A percentile compares a stretch with the other conserved stretches of the same genome.
Conservation (phyloP, 1,140 invertebrate genomes). For the Lordiphosa collinella region DNA sequence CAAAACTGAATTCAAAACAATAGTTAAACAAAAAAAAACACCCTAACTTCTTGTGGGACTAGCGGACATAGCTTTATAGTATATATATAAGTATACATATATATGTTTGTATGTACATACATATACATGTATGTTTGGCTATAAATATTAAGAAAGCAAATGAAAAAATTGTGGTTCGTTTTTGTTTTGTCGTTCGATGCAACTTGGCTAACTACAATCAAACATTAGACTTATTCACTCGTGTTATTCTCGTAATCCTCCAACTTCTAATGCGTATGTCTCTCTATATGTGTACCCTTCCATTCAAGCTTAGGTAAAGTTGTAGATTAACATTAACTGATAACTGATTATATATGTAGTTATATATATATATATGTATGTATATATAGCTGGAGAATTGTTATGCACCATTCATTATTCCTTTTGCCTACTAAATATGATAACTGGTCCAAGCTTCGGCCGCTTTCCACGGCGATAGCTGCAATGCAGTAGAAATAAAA, state of each 20-base stretch:
- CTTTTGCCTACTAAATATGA: slow-evolving; percentile 70
- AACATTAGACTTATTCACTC: slow-evolving; percentile 54
- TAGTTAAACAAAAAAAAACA: slow-evolving; percentile 15
- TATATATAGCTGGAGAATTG: slow-evolving; percentile 42
- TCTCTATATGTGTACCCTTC: slow-evolving; percentile 41
- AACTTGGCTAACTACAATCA: slow-evolving; percentile 49
- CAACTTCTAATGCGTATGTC: slow-evolving; percentile 24
- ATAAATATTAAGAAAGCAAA: slow-evolving; percentile 39
- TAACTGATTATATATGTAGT: slow-evolving; percentile 28
- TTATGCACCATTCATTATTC: slow-evolving; percentile 74
- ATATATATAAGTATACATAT: slow-evolving; percentile 21
- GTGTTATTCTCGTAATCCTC: slow-evolving; percentile 26
- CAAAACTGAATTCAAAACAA: slow-evolving; percentile 13
- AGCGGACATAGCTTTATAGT: slow-evolving; percentile 44
- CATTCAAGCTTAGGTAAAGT: slow-evolving; percentile 42
- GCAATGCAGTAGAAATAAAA: not conserved
- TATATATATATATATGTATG: slow-evolving; percentile 27
- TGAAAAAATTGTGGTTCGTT: slow-evolving; percentile 33
- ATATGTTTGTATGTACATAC: slow-evolving; percentile 16
- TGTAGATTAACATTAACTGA: slow-evolving; percentile 57
- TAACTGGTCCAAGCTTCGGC: slow-evolving; percentile 67
- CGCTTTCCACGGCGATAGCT: slow-evolving; percentile 38
- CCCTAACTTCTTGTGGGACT: slow-evolving; percentile 37
- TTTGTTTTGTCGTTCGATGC: slow-evolving; percentile 39
- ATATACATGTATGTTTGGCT: slow-evolving; percentile 13